These are phyloP conservation scores for Drosophila kepulauana DNA, from an alignment of 1,140 invertebrate species.

Conservation along the genomic window DNA sequence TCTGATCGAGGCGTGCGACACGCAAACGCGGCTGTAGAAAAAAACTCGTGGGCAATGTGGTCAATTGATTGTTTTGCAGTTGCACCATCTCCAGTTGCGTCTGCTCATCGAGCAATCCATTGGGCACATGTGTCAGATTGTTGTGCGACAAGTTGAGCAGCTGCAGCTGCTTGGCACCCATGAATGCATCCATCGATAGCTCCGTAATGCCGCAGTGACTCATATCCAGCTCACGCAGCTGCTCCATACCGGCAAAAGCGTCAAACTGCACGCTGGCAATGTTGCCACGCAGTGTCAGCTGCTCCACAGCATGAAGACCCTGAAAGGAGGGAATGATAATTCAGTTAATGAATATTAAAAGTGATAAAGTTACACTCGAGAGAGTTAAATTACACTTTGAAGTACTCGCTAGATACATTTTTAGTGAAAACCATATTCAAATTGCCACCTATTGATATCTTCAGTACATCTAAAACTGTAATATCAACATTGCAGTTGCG, in stretches of 20 bases:
- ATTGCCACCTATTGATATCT: too few relatives aligned
- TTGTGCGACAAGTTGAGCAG: constrained; percentile 89
- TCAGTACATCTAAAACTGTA: too few relatives aligned
- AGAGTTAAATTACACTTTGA: too few relatives aligned
- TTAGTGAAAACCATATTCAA: too few relatives aligned
- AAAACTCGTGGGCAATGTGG: constrained; percentile 86
- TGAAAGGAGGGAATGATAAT: constrained; percentile 25
- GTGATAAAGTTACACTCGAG: too few relatives aligned
- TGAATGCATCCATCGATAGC: constrained; percentile 90
- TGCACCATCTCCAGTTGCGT: constrained; percentile 87
- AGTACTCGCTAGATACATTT: too few relatives aligned
- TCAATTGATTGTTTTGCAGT: constrained; percentile 88
- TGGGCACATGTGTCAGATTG: constrained; percentile 87
- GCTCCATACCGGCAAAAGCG: constrained; percentile 88
- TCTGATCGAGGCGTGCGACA: constrained; percentile 86
- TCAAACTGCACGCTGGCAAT: constrained; percentile 88
- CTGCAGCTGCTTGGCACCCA: constrained; percentile 87
- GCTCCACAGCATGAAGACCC: constrained; percentile 76
- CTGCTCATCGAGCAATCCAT: constrained; percentile 88
- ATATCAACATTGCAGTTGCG: too few relatives aligned
- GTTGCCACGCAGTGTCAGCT: constrained; percentile 85
- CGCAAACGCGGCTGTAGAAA: constrained; percentile 86
- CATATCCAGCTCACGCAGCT: constrained; percentile 87
- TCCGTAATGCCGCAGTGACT: constrained; percentile 87
- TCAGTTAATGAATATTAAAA: too few relatives aligned